Evolutionary conservation across 1,140 invertebrate species (phyloP).

Genomic region (Belonocnema kinseyi): DNA sequence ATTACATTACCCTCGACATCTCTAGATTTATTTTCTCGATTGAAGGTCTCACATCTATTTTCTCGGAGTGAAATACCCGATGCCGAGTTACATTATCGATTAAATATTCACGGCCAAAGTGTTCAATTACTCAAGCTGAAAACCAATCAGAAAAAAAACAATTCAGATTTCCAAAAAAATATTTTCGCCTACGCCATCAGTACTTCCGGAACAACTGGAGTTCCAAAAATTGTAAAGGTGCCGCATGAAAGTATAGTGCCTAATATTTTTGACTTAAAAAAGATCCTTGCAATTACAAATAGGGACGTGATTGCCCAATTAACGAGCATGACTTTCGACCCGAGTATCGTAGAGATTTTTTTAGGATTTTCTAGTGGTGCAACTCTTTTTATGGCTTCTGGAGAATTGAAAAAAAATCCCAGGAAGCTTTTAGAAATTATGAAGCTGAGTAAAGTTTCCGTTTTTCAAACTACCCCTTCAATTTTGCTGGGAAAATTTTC

Average conservation of each 20-base stretch:
- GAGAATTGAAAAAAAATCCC: conserved; percentile 73
- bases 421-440: conserved; percentile 73
- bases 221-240: conserved; percentile 80
- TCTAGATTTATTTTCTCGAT: conserved; percentile 36
- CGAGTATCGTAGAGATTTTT: conserved; percentile 86
- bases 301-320: conserved; percentile 83
- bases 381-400: conserved; percentile 80
- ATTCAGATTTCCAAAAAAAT: conserved; percentile 33
- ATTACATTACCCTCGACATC: conserved; percentile 44
- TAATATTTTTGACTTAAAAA: conserved; percentile 80
- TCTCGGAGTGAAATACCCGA: conserved; percentile 33
- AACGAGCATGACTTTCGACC: conserved; percentile 89
- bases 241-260: conserved; percentile 78
- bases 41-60: conserved; percentile 60
- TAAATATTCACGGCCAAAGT: conserved; percentile 44
- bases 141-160: conserved; percentile 29
- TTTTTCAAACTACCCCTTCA: conserved; percentile 88
- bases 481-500: conserved; percentile 79
- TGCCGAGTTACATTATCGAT: conserved; percentile 43
- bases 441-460: conserved; percentile 75
- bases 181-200: conserved; percentile 77
- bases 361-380: conserved; percentile 80
- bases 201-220: conserved; percentile 82
- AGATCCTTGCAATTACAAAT: conserved; percentile 73
- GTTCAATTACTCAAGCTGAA: conserved; percentile 53